Conservation (phyloP, 92 coral and sea anemone species). For the Palythoa heliodiscus region DNA sequence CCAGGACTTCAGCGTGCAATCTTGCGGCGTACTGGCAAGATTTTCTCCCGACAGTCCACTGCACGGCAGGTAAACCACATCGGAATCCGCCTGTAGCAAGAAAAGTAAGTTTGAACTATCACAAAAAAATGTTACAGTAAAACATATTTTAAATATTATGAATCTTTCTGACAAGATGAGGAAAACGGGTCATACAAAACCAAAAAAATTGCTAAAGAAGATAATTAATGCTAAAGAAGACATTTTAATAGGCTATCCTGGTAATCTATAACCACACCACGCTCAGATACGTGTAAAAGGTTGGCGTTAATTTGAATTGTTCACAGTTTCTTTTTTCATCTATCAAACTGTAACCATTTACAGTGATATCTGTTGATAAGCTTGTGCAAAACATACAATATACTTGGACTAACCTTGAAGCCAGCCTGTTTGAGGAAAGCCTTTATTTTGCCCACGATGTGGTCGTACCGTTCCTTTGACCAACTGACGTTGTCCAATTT, state of each 20-base stretch:
- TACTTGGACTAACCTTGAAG: constrained; percentile 75
- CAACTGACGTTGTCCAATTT: constrained; percentile 91
- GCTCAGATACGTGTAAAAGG: neutral
- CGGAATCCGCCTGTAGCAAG: constrained; percentile 63
- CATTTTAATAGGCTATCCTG: neutral
- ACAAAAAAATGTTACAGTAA: neutral
- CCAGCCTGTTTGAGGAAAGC: constrained; percentile 93
- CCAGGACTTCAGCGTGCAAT: constrained; percentile 70
- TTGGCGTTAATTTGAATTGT: neutral
- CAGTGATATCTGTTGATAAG: neutral
- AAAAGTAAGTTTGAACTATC: neutral
- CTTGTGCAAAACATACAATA: neutral
- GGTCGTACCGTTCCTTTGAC: constrained; percentile 87
- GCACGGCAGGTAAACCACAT: constrained; percentile 91
- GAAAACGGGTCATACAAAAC: too few relatives aligned
- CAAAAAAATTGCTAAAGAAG: too few relatives aligned
- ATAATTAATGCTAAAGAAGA: neutral
- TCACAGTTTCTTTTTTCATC: neutral
- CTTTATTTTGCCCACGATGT: constrained; percentile 82
- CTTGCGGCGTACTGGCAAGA: constrained; percentile 65
- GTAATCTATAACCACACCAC: neutral
- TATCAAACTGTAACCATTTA: neutral
- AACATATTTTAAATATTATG: neutral
- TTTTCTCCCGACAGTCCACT: constrained; percentile 98
- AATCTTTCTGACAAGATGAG: too few relatives aligned